Evolutionary conservation across 2,797 vertebrate species (phyloP), one percentile per base, ranked within the genome.

Genomic region (Hydrolagus colliei): DNA sequence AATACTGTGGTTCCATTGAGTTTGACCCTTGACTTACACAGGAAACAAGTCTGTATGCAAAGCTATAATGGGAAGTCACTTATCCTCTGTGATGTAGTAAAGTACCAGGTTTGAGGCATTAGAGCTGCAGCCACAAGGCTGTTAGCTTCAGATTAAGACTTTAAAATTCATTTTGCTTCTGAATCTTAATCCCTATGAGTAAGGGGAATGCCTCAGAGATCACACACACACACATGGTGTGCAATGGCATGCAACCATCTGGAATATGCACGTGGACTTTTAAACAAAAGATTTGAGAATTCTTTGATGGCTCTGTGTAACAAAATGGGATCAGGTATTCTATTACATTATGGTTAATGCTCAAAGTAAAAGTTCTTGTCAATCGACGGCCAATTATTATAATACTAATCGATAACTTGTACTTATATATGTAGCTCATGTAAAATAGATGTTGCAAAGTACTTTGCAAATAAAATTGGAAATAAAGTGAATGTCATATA

Each of bases 61-160:
- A 20, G 68, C 68, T 84, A 68, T 9, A 84, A 84, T n/a, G 41
- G 65, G 79, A 84, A 84, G 79, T 84, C 65, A 16, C 63, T 68
- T 68, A 84, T 68, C 79, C 16, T 84, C 41, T 67, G n/a, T 13
- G 9, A 65, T 52, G 68, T 41, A 32, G 20, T 68, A 71, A 11
- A 4, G 9, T 20, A 35, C 9, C 22, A 20, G 14, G 27, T 41
- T 82, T 82, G 9, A 65, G 79, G 20, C 9, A 27, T 67, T 84
- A 41, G 65, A 68, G 27, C 65, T 68, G 79, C 52, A 35, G 63
- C 9, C 41, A 22, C 13, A 71, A 71, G 9, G 14, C 65, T 41
- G 27, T 20, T 71, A 18, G 65, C 63, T 5, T 52, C 32, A 84
- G 32, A 52, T 84, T 67, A 32, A 82, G 41, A 71, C 27, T 52